phyloP scores from a whole-genome alignment of 2,113 vertebrate genomes.

The Promerops cafer region DNA sequence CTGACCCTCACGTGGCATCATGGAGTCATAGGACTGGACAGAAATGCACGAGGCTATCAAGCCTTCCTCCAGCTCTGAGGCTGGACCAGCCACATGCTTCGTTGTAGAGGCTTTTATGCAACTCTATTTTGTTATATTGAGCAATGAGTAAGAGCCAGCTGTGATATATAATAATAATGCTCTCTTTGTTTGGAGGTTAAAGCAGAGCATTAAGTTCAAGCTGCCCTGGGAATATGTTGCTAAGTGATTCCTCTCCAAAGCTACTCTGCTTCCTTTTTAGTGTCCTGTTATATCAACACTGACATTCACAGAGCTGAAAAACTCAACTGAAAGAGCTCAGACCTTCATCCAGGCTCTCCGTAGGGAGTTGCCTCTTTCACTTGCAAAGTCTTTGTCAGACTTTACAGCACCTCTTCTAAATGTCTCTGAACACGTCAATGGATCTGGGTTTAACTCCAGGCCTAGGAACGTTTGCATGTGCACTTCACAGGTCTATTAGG shows the following conservation, averaged over 20 bases:
- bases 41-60: neutral
- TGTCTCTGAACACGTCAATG: neutral
- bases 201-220: constrained; percentile 13
- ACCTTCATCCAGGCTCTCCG: neutral
- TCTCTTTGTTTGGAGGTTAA: constrained; percentile 21
- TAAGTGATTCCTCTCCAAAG: neutral
- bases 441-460: neutral
- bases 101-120: neutral
- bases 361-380: neutral
- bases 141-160: neutral
- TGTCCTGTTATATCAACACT: neutral
- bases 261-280: neutral
- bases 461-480: neutral
- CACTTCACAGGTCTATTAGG: neutral
- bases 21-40: neutral
- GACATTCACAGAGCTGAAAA: neutral
- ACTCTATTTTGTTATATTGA: neutral
- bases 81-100: neutral
- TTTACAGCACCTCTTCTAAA: neutral
- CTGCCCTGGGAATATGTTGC: neutral
- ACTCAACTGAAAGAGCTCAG: neutral
- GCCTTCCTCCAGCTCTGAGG: neutral
- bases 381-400: neutral
- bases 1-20: neutral
- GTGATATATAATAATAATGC: neutral